phyloP scores from a whole-genome alignment of 2,797 vertebrate genomes.

The Heteromormyrus szaboi region DNA sequence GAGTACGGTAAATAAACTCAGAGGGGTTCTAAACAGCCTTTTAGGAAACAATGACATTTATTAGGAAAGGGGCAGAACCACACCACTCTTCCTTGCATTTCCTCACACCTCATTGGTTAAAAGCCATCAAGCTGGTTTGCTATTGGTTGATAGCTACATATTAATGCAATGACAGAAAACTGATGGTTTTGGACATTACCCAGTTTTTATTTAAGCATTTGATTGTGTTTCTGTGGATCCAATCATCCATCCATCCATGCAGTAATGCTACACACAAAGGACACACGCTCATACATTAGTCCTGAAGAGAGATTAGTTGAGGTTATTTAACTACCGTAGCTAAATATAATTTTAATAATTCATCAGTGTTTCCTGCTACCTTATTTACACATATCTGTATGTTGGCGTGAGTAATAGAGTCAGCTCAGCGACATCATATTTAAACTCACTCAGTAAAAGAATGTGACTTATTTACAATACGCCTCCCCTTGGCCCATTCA shows the following conservation, averaged over 20 bases:
- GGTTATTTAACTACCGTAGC: neutral
- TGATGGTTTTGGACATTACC: neutral
- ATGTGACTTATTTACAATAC: neutral
- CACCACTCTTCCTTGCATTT: neutral
- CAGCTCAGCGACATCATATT: neutral
- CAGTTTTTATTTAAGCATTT: neutral
- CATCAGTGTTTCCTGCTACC: neutral
- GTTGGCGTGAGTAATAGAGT: neutral
- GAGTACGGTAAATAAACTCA: neutral
- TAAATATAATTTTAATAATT: neutral
- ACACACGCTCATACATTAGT: neutral
- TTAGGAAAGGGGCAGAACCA: neutral
- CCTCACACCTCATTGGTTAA: neutral
- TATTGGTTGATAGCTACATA: neutral
- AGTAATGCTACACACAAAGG: neutral
- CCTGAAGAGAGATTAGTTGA: neutral
- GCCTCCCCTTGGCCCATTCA: neutral
- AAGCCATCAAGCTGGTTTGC: neutral
- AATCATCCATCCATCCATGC: neutral
- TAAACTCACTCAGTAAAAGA: neutral
- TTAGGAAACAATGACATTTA: neutral
- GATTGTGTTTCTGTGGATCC: neutral
- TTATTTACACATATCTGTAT: neutral
- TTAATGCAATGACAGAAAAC: neutral
- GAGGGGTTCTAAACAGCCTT: neutral